A percentile compares a stretch with the other conserved stretches of the same genome.
Evolutionary conservation across 2,797 vertebrate species (phyloP).

Genomic region (Octomys mimax): DNA sequence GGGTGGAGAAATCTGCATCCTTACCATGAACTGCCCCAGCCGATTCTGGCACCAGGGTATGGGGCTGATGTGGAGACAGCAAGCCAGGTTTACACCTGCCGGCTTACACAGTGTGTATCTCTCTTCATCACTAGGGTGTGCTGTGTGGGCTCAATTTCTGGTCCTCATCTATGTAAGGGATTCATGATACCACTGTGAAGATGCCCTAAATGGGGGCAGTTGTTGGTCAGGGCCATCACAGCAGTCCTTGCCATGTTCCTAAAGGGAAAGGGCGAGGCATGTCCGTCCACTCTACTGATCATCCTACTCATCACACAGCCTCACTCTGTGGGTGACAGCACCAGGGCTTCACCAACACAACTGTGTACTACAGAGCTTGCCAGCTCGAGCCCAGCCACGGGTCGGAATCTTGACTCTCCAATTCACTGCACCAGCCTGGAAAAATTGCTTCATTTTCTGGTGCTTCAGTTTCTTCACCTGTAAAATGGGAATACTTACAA

Average conservation of each 20-base stretch:
- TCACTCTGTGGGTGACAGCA: not conserved
- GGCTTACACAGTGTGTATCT: not conserved
- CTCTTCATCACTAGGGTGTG: not conserved
- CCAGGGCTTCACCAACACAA: not conserved
- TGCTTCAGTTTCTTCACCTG: not conserved
- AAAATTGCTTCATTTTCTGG: not conserved
- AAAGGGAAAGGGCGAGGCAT: not conserved
- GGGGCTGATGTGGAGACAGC: not conserved
- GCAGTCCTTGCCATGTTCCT: not conserved
- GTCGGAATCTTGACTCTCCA: not conserved
- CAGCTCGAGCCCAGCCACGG: not conserved
- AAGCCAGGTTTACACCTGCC: not conserved
- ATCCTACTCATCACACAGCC: rapidly evolving
- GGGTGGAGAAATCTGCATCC: not conserved
- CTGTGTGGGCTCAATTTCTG: not conserved
- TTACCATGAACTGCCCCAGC: not conserved
- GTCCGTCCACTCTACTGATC: rapidly evolving
- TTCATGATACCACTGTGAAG: not conserved
- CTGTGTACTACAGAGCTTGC: not conserved
- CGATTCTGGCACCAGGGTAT: not conserved
- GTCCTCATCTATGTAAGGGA: not conserved
- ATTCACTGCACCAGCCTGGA: not conserved
- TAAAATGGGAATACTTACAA: not conserved
- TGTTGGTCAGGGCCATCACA: not conserved
- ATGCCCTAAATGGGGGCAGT: not conserved